Percentiles rank a stretch among this genome's conserved stretches.
These are phyloP conservation scores for Cryptotermes secundus DNA, from an alignment of 1,140 invertebrate species.

Conservation along the genomic window DNA sequence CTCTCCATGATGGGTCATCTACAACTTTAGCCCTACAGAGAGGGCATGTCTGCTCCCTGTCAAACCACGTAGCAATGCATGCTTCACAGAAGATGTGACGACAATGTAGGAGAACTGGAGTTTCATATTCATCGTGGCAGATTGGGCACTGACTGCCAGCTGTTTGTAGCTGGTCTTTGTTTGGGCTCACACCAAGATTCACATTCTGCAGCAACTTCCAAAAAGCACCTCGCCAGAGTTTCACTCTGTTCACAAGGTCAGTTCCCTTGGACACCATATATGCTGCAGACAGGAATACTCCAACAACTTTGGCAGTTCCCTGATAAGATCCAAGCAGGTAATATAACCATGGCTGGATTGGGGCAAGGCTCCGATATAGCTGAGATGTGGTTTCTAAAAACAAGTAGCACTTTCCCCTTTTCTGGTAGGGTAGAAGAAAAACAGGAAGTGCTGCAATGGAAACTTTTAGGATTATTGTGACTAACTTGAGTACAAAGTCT, in stretches of 20 bases:
- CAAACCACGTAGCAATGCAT: constrained; percentile 89
- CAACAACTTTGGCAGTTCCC: constrained; percentile 72
- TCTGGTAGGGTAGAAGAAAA: constrained; percentile 69
- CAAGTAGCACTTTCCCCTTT: constrained; percentile 85
- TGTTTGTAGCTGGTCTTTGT: constrained; percentile 72
- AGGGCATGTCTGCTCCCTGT: constrained; percentile 87
- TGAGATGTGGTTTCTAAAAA: constrained; percentile 82
- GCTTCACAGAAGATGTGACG: constrained; percentile 93
- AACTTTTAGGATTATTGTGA: constrained; percentile 79
- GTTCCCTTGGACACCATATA: constrained; percentile 79
- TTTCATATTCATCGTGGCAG: constrained; percentile 84
- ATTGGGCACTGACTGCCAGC: constrained; percentile 83
- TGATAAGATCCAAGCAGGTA: constrained; percentile 76
- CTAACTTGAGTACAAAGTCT: constrained; percentile 82
- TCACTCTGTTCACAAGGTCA: constrained; percentile 63
- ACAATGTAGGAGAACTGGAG: constrained; percentile 76
- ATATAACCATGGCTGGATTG: constrained; percentile 83
- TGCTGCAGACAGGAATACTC: constrained; percentile 72
- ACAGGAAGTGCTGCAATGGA: constrained; percentile 72
- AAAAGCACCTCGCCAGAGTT: constrained; percentile 66
- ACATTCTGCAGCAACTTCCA: constrained; percentile 74
- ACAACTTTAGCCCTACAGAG: constrained; percentile 84
- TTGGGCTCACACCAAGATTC: constrained; percentile 74
- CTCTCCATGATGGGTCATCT: constrained; percentile 82
- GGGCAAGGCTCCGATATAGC: constrained; percentile 74